A percentile compares a stretch with the other conserved stretches of the same genome.
These are phyloP conservation scores for Acropternis orthonyx DNA, from an alignment of 2,797 vertebrate species.

Conservation along the genomic window DNA sequence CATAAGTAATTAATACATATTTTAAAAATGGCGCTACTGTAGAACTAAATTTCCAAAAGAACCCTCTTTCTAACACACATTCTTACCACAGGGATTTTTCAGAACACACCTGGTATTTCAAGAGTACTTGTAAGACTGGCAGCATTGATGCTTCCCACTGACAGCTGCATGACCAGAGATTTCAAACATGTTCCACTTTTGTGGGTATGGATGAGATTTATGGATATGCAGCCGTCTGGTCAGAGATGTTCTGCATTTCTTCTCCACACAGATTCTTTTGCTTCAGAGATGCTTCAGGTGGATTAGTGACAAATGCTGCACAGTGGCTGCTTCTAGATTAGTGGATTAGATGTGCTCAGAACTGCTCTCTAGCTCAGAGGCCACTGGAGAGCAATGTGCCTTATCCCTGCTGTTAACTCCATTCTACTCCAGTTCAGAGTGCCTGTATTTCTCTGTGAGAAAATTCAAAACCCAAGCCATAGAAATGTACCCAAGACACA, in stretches of 20 bases:
- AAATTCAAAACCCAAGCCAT: background rate
- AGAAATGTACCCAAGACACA: background rate
- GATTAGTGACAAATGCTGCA: background rate
- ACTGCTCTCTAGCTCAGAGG: background rate
- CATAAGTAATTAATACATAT: background rate
- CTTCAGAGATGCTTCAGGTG: background rate
- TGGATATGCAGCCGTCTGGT: fast-evolving
- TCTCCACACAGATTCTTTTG: background rate
- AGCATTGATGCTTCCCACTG: background rate
- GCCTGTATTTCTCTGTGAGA: background rate
- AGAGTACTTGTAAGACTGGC: background rate
- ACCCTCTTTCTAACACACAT: background rate
- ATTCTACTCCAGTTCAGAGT: background rate
- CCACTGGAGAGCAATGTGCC: fast-evolving
- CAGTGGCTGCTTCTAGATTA: background rate
- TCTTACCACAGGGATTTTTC: background rate
- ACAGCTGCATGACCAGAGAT: background rate
- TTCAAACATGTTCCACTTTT: background rate
- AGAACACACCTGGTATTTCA: background rate
- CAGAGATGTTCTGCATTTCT: background rate
- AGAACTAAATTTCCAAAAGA: background rate
- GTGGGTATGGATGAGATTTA: background rate
- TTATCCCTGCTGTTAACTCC: background rate
- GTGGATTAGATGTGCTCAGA: background rate
- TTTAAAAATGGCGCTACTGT: background rate